These are phyloP conservation scores for Volucella zonaria DNA, from an alignment of 2,888 invertebrate species.

Conservation along the genomic window DNA sequence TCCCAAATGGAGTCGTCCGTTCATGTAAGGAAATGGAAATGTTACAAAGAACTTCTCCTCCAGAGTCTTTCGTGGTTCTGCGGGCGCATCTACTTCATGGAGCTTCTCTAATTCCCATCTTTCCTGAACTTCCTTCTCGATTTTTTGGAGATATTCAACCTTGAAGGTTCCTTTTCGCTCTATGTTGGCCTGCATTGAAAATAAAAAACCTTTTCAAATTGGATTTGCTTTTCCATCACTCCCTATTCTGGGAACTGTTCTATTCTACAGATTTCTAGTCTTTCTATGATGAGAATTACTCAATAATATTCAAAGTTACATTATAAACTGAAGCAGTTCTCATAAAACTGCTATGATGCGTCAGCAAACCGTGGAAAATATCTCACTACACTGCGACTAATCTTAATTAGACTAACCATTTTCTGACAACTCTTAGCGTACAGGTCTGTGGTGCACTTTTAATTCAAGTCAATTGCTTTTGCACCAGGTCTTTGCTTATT, in stretches of 20 bases:
- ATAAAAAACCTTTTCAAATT: too few relatives aligned
- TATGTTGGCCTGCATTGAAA: conserved; percentile 77
- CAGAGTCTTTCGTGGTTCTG: conserved; percentile 83
- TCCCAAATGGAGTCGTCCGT: conserved; percentile 98
- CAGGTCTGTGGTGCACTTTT: conserved; percentile 5
- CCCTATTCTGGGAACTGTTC: too few relatives aligned
- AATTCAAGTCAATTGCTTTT: conserved; percentile 15
- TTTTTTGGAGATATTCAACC: conserved; percentile 94
- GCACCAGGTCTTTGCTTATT: conserved; percentile 3
- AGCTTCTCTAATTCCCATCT: conserved; percentile 92
- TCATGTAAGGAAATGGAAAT: conserved; percentile 99
- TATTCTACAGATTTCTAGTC: too few relatives aligned
- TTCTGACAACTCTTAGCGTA: conserved; percentile 20
- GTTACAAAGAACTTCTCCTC: conserved; percentile 95
- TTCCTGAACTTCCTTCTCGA: conserved; percentile 93
- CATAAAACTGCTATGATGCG: neutral
- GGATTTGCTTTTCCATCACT: neutral
- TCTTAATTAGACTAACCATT: conserved; percentile 39
- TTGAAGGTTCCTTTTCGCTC: conserved; percentile 98
- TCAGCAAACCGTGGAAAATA: conserved; percentile 11
- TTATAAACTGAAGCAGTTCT: too few relatives aligned
- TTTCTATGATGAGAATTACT: too few relatives aligned
- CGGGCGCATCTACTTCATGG: conserved; percentile 92
- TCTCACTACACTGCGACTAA: neutral
- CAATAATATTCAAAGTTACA: too few relatives aligned